A percentile compares a stretch with the other conserved stretches of the same genome.
These are phyloP conservation scores for Agrochola lychnidis DNA, from an alignment of 2,888 invertebrate genomes.

Conservation along the genomic window DNA sequence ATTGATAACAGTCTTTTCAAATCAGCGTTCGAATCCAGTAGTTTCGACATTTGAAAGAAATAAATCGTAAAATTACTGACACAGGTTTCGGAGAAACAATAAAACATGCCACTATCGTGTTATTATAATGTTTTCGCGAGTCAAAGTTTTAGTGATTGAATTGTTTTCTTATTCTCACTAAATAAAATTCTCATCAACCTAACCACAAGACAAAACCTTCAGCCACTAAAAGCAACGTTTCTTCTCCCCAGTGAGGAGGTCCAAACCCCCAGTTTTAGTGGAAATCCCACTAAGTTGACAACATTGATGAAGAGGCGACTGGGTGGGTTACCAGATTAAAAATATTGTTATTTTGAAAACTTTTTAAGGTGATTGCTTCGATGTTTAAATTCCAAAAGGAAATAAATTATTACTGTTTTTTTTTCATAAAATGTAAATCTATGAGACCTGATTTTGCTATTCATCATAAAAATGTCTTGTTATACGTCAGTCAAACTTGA, in stretches of 20 bases:
- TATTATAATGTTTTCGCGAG: background rate
- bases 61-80: background rate
- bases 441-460: background rate
- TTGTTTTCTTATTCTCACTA: background rate
- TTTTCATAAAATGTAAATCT: background rate
- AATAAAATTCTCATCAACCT: background rate
- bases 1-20: too few relatives aligned
- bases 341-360: background rate
- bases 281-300: background rate
- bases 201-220: background rate
- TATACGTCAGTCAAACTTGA: too few relatives aligned
- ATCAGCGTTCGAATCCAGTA: too few relatives aligned
- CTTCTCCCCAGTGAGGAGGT: background rate
- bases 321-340: slow-evolving; percentile 25
- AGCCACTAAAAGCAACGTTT: background rate
- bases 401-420: background rate
- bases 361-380: too few relatives aligned
- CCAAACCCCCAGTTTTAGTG: background rate
- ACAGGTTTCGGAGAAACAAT: background rate
- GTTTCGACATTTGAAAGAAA: background rate
- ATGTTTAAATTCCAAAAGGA: background rate
- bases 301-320: background rate
- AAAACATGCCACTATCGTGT: background rate
- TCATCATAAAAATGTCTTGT: background rate
- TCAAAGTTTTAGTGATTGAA: background rate